Percentiles rank a stretch among this genome's conserved stretches.
Conservation (phyloP, 2,797 vertebrate species). For the Eptatretus atami region DNA sequence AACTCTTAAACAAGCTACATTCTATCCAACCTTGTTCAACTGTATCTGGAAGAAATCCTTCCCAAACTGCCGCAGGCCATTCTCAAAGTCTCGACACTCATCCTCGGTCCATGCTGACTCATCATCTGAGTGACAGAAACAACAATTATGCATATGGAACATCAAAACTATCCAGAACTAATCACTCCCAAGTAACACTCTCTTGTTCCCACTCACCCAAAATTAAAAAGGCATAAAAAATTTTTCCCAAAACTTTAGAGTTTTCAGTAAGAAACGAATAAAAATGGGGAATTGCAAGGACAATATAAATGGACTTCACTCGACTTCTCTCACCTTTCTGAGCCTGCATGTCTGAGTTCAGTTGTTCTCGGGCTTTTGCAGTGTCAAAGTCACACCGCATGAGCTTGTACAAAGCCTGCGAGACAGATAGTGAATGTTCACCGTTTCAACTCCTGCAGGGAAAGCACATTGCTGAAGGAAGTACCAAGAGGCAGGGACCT, state of each 20-base stretch:
- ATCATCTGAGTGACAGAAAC: constrained; percentile 21
- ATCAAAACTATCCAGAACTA: too few relatives aligned
- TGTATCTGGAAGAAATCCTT: constrained; percentile 85
- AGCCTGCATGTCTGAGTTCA: constrained; percentile 65
- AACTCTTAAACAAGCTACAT: constrained; percentile 5
- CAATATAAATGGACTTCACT: not conserved
- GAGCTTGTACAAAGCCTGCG: constrained; percentile 65
- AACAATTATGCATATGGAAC: not conserved
- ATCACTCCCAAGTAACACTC: too few relatives aligned
- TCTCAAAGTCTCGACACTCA: constrained; percentile 76
- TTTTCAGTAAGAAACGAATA: too few relatives aligned
- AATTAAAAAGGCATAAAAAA: too few relatives aligned
- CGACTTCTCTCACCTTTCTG: constrained; percentile 35
- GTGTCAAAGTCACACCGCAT: constrained; percentile 83
- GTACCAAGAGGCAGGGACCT: not conserved
- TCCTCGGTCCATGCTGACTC: constrained; percentile 81
- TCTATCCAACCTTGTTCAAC: constrained; percentile 64
- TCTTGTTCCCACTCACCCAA: too few relatives aligned
- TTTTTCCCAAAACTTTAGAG: too few relatives aligned
- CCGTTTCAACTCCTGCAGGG: not conserved
- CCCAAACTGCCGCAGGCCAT: constrained; percentile 65
- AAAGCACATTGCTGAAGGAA: too few relatives aligned
- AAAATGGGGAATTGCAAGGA: too few relatives aligned
- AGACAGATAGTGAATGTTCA: not conserved
- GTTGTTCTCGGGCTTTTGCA: constrained; percentile 60